Percentiles rank a stretch among this genome's conserved stretches.
phyloP scores from a whole-genome alignment of 2,797 vertebrate species.

The Tokudaia muenninki region DNA sequence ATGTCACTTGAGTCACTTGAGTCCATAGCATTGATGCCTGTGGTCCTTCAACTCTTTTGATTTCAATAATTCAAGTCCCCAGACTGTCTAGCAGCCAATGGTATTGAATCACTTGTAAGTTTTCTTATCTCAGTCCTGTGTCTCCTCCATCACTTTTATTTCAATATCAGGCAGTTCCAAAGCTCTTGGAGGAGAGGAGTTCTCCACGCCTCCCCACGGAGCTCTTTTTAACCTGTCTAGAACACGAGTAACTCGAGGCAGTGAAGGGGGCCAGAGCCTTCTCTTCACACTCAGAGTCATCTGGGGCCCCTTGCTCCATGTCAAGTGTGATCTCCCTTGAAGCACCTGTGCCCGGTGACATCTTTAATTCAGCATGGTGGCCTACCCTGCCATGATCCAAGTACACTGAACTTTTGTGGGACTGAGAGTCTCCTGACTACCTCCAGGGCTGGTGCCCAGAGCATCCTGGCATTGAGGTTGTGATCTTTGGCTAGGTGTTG shows the following conservation, averaged over 20 bases:
- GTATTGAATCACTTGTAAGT: neutral
- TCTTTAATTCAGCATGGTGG: neutral
- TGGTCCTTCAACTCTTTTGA: neutral
- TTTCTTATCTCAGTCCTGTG: neutral
- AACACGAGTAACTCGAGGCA: neutral
- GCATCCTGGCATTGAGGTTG: neutral
- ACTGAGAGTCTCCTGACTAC: neutral
- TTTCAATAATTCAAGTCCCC: neutral
- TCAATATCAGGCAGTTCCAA: neutral
- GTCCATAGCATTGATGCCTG: neutral
- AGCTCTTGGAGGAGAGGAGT: neutral
- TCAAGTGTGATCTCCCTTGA: neutral
- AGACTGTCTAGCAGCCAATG: neutral
- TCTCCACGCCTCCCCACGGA: neutral
- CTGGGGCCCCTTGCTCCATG: neutral
- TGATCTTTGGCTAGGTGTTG: neutral
- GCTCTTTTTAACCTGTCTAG: neutral
- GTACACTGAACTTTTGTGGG: neutral
- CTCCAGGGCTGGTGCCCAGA: no score
- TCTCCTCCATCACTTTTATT: neutral
- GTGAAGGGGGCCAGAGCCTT: neutral
- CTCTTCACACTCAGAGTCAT: neutral
- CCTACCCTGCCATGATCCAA: no score
- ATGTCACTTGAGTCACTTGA: neutral
- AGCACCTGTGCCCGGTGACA: neutral